Evolutionary conservation across 2,113 vertebrate species (phyloP), one percentile per base, ranked within the genome.

Genomic region (Triplophysa dalaica): DNA sequence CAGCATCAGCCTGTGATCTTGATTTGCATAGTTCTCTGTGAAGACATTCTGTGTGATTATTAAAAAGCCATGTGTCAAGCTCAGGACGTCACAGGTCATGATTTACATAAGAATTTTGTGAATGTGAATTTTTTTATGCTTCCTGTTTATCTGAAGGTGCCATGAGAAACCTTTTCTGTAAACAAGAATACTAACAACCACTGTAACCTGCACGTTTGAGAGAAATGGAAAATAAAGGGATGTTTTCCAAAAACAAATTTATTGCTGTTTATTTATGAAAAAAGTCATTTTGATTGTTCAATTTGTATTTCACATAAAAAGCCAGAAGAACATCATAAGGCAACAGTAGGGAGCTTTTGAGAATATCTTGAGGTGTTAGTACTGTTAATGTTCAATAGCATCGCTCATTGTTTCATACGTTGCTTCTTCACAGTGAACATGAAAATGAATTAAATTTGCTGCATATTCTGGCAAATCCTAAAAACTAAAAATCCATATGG

Each of bases 321-420:
- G 19, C 24, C 10, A 61, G 10, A 75, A 19, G 76, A 19, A 63
- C 10, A 19, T 38, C 26, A 70, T 86, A 85, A 88, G 88, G 86
- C 85, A 82, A 74, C 43, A 73, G 63, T 21, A 83, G 61, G 43
- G 48, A 79, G 64, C n/a, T 54, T 45, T 64, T 21, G 13, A 65
- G 54, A 45, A 33, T 61, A 29, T 56, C 56, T 56, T 33, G 5
- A 33, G 6, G 21, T 80, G 69, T 60, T 70, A 5, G 33, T 64
- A 16, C 33, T 38, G 33, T 38, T 7, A 33, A n/a, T 58, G 41
- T 70, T 60, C 16, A 22, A 43, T 10, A 16, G 24, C 22, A 33
- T 78, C 38, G n/a, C 54, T 10, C 19, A 33, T 38, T 38, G 33
- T 33, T 33, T 0, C 0, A 38, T 38, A 8, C 33, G 5, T 38